Percentiles rank a stretch among this genome's conserved stretches.
Conservation (phyloP, 1,140 invertebrate species). For the Zaprionus ghesquierei region DNA sequence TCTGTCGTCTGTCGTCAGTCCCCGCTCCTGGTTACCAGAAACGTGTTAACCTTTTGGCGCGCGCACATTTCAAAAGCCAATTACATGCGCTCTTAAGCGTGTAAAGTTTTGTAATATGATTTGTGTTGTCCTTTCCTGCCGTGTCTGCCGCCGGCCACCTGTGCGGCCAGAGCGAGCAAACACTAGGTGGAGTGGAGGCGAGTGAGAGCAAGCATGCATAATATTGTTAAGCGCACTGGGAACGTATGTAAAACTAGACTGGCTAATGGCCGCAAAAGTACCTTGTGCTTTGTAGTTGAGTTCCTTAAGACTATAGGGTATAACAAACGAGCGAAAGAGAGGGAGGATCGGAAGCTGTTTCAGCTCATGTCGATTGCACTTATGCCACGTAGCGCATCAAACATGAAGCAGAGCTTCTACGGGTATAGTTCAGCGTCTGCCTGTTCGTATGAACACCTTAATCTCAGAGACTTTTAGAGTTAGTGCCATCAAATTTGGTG, state of each 20-base stretch:
- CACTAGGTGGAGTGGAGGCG: not conserved
- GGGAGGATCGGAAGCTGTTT: not conserved
- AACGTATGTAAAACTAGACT: not conserved
- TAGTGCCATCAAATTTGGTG: too few species aligned
- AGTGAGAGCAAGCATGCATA: not conserved
- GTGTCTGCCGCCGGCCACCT: not conserved
- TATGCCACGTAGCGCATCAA: too few species aligned
- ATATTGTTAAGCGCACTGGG: constrained; percentile 7
- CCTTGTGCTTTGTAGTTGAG: not conserved
- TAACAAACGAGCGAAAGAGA: not conserved
- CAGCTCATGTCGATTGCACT: not conserved
- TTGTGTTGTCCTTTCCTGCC: constrained; percentile 39
- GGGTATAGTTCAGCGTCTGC: too few species aligned
- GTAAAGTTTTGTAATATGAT: constrained; percentile 81
- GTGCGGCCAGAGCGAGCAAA: not conserved
- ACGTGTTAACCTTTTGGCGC: constrained; percentile 72
- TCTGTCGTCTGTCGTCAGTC: not conserved
- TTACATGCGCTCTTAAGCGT: constrained; percentile 80
- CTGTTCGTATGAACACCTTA: too few species aligned
- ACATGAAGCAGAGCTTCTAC: too few species aligned
- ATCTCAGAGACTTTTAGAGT: too few species aligned
- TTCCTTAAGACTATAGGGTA: not conserved
- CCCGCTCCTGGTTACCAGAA: constrained; percentile 26
- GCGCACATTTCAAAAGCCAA: constrained; percentile 77
- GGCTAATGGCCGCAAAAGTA: not conserved